Evolutionary conservation across 2,797 vertebrate species (phyloP).

Genomic region (Pantherophis vulpinus): DNA sequence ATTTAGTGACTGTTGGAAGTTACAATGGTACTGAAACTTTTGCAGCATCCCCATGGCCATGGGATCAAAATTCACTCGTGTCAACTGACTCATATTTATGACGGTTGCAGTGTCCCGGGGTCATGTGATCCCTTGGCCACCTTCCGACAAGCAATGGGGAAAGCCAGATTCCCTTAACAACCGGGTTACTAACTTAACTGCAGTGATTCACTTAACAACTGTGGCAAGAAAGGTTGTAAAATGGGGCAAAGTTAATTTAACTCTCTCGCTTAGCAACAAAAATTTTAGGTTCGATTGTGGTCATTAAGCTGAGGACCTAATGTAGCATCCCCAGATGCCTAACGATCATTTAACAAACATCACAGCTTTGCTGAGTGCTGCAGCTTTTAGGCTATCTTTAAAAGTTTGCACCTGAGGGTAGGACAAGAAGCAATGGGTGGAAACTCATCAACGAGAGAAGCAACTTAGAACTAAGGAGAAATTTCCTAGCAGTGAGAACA

Average conservation of each 20-base stretch:
- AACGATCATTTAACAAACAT: background rate
- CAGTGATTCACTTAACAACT: background rate
- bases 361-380: background rate
- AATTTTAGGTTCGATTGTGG: background rate
- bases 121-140: background rate
- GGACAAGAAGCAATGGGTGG: no score
- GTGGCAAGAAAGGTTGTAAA: background rate
- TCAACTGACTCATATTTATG: background rate
- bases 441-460: no score
- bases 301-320: background rate
- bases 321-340: background rate
- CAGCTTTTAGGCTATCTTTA: no score
- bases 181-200: background rate
- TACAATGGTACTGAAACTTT: background rate
- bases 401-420: background rate
- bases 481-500: no score
- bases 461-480: no score
- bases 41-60: background rate
- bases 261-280: background rate
- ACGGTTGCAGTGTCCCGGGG: background rate
- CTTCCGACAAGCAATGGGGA: background rate
- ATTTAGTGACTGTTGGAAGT: background rate
- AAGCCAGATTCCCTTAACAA: background rate
- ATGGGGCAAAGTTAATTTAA: background rate
- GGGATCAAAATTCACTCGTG: background rate